A percentile compares a stretch with the other conserved stretches of the same genome.
These are phyloP conservation scores for Chlamydotis undulata DNA, from an alignment of 2,113 vertebrate species.

Conservation along the genomic window DNA sequence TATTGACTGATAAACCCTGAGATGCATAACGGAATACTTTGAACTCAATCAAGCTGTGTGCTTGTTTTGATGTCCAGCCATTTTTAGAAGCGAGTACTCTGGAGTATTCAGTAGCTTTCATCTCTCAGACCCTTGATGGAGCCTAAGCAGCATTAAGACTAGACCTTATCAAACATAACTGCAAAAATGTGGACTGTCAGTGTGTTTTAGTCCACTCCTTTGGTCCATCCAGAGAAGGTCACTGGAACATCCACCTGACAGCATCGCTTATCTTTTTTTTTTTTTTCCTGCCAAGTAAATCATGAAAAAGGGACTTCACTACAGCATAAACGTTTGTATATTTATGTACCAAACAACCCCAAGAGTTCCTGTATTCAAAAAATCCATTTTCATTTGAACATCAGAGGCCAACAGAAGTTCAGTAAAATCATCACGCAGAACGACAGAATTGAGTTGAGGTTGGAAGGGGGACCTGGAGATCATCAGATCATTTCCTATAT, in stretches of 20 bases:
- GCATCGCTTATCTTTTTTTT: not conserved
- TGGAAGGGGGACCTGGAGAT: not conserved
- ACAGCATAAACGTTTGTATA: not conserved
- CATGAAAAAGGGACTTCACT: not conserved
- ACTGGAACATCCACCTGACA: conserved; percentile 19
- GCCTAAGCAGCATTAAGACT: conserved; percentile 72
- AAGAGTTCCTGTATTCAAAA: not conserved
- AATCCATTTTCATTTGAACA: not conserved
- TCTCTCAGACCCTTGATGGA: conserved; percentile 75
- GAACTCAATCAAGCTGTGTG: conserved; percentile 60
- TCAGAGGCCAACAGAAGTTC: not conserved
- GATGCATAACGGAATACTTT: conserved; percentile 68
- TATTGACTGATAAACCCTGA: conserved; percentile 77
- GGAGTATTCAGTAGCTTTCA: conserved; percentile 75
- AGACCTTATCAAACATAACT: conserved; percentile 66
- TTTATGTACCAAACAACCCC: not conserved
- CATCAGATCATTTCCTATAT: not conserved
- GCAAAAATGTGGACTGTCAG: conserved; percentile 20
- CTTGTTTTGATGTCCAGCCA: conserved; percentile 68
- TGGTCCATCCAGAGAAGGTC: not conserved
- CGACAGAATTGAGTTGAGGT: not conserved
- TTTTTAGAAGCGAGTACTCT: conserved; percentile 58
- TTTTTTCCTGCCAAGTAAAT: not conserved
- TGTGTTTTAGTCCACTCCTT: conserved; percentile 29
- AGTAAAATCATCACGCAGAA: not conserved